Conservation (phyloP, 2,797 vertebrate species). For the Nasua narica region DNA sequence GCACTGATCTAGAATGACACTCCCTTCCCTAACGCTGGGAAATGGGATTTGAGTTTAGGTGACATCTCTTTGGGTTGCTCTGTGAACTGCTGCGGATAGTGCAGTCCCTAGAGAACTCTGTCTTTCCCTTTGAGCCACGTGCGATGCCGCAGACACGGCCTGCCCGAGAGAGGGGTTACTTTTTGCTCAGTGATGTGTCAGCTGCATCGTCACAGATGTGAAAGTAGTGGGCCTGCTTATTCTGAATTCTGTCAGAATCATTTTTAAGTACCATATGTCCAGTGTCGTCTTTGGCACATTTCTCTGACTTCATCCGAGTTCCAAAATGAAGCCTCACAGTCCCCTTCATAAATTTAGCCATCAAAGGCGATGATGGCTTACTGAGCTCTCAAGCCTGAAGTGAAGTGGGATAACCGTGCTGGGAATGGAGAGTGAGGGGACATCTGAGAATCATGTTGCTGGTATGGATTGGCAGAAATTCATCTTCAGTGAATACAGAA, state of each 20-base stretch:
- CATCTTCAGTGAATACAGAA: neutral
- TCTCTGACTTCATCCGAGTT: slow-evolving; percentile 38
- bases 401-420: neutral
- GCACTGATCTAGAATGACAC: neutral
- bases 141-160: neutral
- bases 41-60: neutral
- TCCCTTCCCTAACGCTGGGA: neutral
- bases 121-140: neutral
- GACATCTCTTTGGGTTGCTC: neutral
- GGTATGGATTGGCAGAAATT: neutral
- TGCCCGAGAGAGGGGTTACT: neutral
- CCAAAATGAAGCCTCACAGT: slow-evolving; percentile 8
- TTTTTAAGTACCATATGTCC: slow-evolving; percentile 62
- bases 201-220: slow-evolving; percentile 28
- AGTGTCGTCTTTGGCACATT: slow-evolving; percentile 40
- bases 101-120: neutral
- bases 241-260: slow-evolving; percentile 47
- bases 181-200: neutral
- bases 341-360: slow-evolving; percentile 50
- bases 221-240: neutral
- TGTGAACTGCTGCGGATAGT: neutral
- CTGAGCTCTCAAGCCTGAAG: neutral
- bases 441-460: slow-evolving; percentile 2
- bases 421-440: neutral
- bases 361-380: slow-evolving; percentile 20